Base-by-base conservation (phyloP, 1,140 invertebrate genomes). In the Chlorops oryzae region DNA sequence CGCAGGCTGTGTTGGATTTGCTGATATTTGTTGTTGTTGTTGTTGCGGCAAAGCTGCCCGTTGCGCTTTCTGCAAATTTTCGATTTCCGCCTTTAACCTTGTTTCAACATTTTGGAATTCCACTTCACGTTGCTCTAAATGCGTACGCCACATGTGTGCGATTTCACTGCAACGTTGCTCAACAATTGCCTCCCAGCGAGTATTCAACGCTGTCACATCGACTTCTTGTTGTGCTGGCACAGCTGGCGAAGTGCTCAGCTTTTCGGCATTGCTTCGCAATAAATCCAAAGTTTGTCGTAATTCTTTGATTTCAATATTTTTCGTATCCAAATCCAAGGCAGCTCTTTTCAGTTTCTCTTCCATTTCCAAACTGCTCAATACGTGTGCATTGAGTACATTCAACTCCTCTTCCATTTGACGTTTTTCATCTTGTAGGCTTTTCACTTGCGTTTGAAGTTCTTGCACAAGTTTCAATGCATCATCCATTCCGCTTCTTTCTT, bases 111-210 rank as follows among this genome's bases (percentile, higher is more conserved):
- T 65, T 52, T 73, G 63, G 59, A 81, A 82, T 53, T 80, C 80
- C 13, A 62, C 72, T 73, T 84, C 80, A 18, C 78, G 73, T 52
- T 76, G 73, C 5, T 76, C 71, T 47, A 83, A 70, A 65, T 84
- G 80, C 50, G 80, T 72, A 63, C 82, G 81, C 81, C 81, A 84
- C 54, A 80, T 74, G 65, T 79, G 78, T 17, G 81, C 81, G 47
- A 83, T 77, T 72, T 81, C 79, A 62, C 74, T 74, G 42, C 81
- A 81, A 41, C 79, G 72, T 59, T 82, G 80, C 61, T 83, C 81
- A 34, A 82, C 75, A 44, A 77, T 71, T 35, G 72, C 50, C 44
- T 72, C 59, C 77, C 77, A 78, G 42, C 74, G 62, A 27, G 59
- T 55, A 38, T 72, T 72, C n/a, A 71, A 45, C 0, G 47, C 22